A percentile compares a stretch with the other conserved stretches of the same genome.
phyloP scores from a whole-genome alignment of 2,797 vertebrate genomes.

The Poecilia gillii region DNA sequence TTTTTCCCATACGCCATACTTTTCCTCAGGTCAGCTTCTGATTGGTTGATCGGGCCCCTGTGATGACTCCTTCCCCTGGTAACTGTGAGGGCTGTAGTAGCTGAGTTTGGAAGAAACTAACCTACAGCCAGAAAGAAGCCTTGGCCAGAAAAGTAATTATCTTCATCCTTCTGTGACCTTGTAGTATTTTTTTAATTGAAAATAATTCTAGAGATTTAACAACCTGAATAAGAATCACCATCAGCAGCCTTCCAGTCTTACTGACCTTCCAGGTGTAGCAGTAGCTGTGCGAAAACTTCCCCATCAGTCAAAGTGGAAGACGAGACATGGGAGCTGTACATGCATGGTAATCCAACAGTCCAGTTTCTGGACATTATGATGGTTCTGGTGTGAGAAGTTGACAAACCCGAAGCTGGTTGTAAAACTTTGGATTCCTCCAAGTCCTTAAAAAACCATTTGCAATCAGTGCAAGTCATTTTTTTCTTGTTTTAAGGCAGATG shows the following conservation, averaged over 20 bases:
- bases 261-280: not conserved
- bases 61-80: not conserved
- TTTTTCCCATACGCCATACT: too few relatives aligned
- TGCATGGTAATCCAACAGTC: not conserved
- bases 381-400: not conserved
- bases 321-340: not conserved
- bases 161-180: not conserved
- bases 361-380: not conserved
- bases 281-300: not conserved
- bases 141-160: not conserved
- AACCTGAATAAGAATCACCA: not conserved
- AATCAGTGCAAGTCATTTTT: not conserved
- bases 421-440: not conserved
- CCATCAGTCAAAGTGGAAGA: not conserved
- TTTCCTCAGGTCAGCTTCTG: not conserved
- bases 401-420: not conserved
- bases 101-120: not conserved
- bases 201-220: not conserved
- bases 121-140: not conserved
- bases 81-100: not conserved
- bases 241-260: not conserved
- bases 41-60: not conserved
- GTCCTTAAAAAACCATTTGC: not conserved
- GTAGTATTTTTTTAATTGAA: not conserved
- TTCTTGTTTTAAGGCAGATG: not conserved